These are phyloP conservation scores for Allygus modestus DNA, from an alignment of 2,888 invertebrate genomes.

Conservation along the genomic window DNA sequence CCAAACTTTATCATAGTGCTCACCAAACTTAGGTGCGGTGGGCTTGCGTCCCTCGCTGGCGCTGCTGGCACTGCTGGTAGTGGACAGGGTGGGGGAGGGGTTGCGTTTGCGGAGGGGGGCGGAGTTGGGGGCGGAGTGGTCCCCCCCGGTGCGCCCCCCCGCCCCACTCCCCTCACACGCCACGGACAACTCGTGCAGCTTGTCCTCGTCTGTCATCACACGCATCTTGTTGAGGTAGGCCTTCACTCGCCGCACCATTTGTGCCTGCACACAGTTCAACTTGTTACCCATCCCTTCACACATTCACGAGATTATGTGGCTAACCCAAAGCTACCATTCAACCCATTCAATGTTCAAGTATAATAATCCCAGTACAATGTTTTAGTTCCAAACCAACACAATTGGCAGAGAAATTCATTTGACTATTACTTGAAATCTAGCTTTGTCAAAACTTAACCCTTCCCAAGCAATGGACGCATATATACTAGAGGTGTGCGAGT, in stretches of 20 bases:
- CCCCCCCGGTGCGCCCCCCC: constrained; percentile 69
- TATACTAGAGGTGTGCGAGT: no score
- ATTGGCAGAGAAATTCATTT: no score
- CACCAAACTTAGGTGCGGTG: constrained; percentile 75
- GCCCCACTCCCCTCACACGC: constrained; percentile 86
- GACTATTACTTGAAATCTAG: no score
- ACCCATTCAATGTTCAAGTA: no score
- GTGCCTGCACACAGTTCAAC: constrained; percentile 81
- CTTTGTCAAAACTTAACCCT: no score
- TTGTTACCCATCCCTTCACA: no score
- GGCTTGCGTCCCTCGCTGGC: constrained; percentile 85
- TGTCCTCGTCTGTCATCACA: constrained; percentile 94
- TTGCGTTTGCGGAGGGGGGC: constrained; percentile 85
- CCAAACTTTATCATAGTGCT: constrained; percentile 60
- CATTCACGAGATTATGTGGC: no score
- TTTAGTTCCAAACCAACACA: no score
- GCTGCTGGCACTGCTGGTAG: constrained; percentile 93
- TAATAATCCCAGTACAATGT: no score
- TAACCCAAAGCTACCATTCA: no score
- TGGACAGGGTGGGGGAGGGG: constrained; percentile 95
- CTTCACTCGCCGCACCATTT: constrained; percentile 98
- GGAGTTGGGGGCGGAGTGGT: constrained; percentile 75
- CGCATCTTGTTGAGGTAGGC: constrained; percentile 96
- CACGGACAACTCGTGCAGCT: constrained; percentile 91
- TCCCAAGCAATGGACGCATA: no score